Percentiles rank a stretch among this genome's conserved stretches.
Evolutionary conservation across 2,113 vertebrate genomes (phyloP).

Genomic region (Mola mola): DNA sequence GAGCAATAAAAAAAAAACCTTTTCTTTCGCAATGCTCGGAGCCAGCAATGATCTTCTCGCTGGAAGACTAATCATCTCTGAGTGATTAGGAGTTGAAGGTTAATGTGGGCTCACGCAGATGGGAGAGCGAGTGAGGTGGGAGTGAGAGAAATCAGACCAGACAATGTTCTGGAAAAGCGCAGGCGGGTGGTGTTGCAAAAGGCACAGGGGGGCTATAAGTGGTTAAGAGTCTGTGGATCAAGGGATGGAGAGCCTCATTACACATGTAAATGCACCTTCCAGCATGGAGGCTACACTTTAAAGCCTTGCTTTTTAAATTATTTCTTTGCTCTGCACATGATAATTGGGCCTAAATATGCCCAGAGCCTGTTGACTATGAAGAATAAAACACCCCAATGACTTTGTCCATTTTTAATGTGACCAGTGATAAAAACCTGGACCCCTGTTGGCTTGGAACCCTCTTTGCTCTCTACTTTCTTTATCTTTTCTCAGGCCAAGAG

Average conservation of each 20-base stretch:
- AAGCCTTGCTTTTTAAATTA: conserved; percentile 75
- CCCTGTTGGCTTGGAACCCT: too few relatives aligned
- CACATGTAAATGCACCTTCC: conserved; percentile 76
- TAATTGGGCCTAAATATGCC: conserved; percentile 74
- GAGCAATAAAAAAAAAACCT: conserved; percentile 36
- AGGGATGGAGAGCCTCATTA: conserved; percentile 72
- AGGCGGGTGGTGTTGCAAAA: conserved; percentile 34
- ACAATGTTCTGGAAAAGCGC: conserved; percentile 48
- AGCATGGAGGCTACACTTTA: conserved; percentile 70
- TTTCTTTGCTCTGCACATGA: conserved; percentile 66
- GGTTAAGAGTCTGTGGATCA: conserved; percentile 68
- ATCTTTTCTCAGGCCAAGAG: too few relatives aligned
- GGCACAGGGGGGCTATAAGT: conserved; percentile 63
- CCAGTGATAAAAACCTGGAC: conserved; percentile 22
- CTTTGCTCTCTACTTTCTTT: too few relatives aligned
- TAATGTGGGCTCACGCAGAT: conserved; percentile 67
- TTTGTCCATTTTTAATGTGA: conserved; percentile 62
- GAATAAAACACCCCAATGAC: conserved; percentile 70
- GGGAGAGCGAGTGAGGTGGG: conserved; percentile 45
- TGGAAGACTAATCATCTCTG: conserved; percentile 63
- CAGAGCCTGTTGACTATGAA: conserved; percentile 62
- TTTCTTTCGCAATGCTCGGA: conserved; percentile 48
- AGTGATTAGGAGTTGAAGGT: conserved; percentile 78
- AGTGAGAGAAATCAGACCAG: conserved; percentile 52
- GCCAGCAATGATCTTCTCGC: conserved; percentile 54